Percentiles rank a stretch among this genome's conserved stretches.
Conservation (phyloP, 2,797 vertebrate genomes). For the Odontamblyopus lacepedii region DNA sequence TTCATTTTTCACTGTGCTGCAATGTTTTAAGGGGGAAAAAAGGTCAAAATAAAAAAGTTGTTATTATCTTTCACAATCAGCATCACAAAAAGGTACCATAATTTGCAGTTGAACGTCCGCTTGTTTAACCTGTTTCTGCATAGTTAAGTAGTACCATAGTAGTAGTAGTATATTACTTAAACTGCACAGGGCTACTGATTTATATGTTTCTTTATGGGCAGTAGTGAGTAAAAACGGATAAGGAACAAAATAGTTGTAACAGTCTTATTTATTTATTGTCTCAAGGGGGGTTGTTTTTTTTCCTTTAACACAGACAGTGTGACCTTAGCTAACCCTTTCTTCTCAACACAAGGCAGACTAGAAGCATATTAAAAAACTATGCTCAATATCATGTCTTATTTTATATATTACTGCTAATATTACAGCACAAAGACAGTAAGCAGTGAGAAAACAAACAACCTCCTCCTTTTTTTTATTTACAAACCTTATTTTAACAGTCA, state of each 20-base stretch:
- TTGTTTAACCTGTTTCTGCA: not conserved
- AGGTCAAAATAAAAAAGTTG: constrained; percentile 26
- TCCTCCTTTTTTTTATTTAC: not conserved
- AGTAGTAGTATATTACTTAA: not conserved
- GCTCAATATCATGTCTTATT: not conserved
- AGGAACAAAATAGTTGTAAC: constrained; percentile 29
- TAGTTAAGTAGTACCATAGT: not conserved
- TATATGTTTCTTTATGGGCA: constrained; percentile 34
- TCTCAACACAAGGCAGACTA: not conserved
- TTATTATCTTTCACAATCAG: constrained; percentile 50
- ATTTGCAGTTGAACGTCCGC: not conserved
- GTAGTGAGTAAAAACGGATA: constrained; percentile 29
- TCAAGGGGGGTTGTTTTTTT: constrained; percentile 18
- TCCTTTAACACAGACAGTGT: not conserved
- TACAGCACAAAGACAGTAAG: not conserved
- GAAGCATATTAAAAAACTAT: not conserved
- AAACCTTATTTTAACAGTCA: too few relatives aligned
- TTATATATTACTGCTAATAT: not conserved
- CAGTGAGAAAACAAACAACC: not conserved
- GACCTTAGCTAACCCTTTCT: not conserved
- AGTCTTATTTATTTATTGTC: constrained; percentile 20
- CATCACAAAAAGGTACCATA: constrained; percentile 13
- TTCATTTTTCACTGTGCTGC: not conserved
- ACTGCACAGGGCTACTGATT: constrained; percentile 15
- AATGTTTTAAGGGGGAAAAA: not conserved